Evolutionary conservation across 2,888 invertebrate genomes (phyloP), one percentile per base, ranked within the genome.

Genomic region (Amiota mariae): DNA sequence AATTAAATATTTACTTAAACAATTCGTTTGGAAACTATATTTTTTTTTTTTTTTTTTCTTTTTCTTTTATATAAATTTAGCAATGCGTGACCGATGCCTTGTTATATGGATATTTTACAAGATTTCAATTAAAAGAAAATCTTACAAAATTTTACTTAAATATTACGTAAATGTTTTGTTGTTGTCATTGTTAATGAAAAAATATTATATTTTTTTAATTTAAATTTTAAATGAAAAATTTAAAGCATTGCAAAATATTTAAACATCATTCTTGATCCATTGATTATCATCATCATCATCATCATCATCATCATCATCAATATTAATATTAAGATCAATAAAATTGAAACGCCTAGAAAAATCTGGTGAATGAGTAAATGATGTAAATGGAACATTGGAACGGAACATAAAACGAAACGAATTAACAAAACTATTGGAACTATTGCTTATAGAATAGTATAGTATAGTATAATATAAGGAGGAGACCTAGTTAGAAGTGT

Each of bases 31-130:
- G 13, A 54, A 54, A 54, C 13, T 13, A 15, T n/a, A 10, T 54
- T 54, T n/a, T 54, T 54, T 54, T 54, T 8, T 13, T 54, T 54
- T 54, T 54, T 54, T 15, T 13, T 54, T 54, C 54, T 15, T 78
- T 76, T 73, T 47, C 46, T 71, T 72, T 72, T 49, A n/a, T 51
- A 59, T 68, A n/a, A n/a, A 49, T 36, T 82, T 80, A 78, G 78
- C 79, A 78, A 87, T 87, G 82, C 84, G 87, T 86, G 87, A 83
- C 87, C 87, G 85, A 85, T 85, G 77, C 80, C 36, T 77, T 78
- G 77, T 77, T 77, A 77, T 78, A 80, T 80, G 81, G 59, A 59
- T 20, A 20, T 59, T 59, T 71, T 73, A 72, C 73, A 74, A 63
- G 24, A 63, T 20, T 63, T 54, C 54, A 15, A 15, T 54, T 59